phyloP scores from a whole-genome alignment of 2,888 invertebrate species.

The Tridacna gigas region DNA sequence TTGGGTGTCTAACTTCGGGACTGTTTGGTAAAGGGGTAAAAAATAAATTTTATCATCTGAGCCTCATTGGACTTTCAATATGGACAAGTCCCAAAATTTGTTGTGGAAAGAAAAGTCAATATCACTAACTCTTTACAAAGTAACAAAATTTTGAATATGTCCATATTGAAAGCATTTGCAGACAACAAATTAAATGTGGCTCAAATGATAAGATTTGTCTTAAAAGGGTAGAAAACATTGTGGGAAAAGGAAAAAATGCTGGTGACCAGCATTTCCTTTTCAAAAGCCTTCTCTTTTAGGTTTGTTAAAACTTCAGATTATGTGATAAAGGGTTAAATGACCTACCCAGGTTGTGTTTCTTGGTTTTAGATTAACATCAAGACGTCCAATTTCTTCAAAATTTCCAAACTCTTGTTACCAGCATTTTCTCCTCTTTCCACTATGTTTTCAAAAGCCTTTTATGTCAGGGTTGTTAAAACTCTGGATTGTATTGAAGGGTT shows the following conservation, averaged over 20 bases:
- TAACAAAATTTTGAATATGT: too few relatives aligned
- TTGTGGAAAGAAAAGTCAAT: too few relatives aligned
- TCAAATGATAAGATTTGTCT: too few relatives aligned
- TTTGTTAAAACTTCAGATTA: neutral
- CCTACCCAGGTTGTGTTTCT: constrained; percentile 92
- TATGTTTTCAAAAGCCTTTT: neutral
- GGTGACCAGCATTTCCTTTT: neutral
- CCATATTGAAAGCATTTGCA: too few relatives aligned
- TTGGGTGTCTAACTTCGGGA: too few relatives aligned
- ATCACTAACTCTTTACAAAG: too few relatives aligned
- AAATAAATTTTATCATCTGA: too few relatives aligned
- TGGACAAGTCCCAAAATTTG: too few relatives aligned
- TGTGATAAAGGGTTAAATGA: neutral
- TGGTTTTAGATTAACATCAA: constrained; percentile 89
- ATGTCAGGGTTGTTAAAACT: neutral
- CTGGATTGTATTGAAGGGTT: neutral
- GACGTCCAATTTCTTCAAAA: constrained; percentile 93
- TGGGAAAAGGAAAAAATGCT: neutral
- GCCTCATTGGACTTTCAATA: too few relatives aligned
- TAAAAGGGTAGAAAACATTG: neutral
- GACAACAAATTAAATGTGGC: too few relatives aligned
- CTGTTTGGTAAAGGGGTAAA: too few relatives aligned
- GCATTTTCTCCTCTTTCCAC: neutral
- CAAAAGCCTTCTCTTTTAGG: neutral
- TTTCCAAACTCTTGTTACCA: constrained; percentile 87